Base-by-base conservation (phyloP, 30 jellyfish, hydroid and myxozoan species). In the Chironex yamaguchii region DNA sequence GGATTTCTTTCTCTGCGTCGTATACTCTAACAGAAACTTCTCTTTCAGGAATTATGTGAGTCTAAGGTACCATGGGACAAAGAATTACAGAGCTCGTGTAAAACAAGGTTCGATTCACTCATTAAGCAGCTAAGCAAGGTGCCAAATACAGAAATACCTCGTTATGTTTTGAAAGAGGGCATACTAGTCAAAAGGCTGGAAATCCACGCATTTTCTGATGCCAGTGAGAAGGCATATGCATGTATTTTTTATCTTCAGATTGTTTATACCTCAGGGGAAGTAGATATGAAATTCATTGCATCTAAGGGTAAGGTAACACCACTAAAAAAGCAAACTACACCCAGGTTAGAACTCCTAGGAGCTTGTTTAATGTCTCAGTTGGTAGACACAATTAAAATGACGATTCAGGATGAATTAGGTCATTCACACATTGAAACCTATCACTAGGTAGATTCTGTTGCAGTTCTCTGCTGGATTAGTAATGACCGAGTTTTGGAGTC, bases 211-310 rank as follows among this genome's bases (percentile, higher is more conserved):
- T 71, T 71, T 35, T 71, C 85, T n/a, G 85, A 42, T 71, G 85
- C 85, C 35, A 71, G 76, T 71, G 85, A 71, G 77, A 71, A 31
- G 34, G 85, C 71, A 14, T 71, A 71, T 29, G 85, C 71, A 9
- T 17, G 35, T 22, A 42, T 71, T 71, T 68, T 71, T 24, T 71
- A 71, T 24, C 35, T 71, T 3, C 85, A 71, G 27, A 34, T 14
- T 14, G 26, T 34, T 20, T 71, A 71, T 29, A 25, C 71, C 20
- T 4, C 85, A 35, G 85, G 85, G 78, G 85, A 71, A 25, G 85
- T 71, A 71, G 34, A 23, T 42, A 42, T 71, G 14, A 71, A 34
- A n/a, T 71, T 71, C 34, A 12, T 71, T 17, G 36, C 78, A 22
- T 31, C 85, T 3, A 71, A 71, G 76, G 70, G 71, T 25, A 71